Percentiles rank a stretch among this genome's conserved stretches.
phyloP scores from a whole-genome alignment of 1,140 invertebrate species.

The Lasioglossum albipes region DNA sequence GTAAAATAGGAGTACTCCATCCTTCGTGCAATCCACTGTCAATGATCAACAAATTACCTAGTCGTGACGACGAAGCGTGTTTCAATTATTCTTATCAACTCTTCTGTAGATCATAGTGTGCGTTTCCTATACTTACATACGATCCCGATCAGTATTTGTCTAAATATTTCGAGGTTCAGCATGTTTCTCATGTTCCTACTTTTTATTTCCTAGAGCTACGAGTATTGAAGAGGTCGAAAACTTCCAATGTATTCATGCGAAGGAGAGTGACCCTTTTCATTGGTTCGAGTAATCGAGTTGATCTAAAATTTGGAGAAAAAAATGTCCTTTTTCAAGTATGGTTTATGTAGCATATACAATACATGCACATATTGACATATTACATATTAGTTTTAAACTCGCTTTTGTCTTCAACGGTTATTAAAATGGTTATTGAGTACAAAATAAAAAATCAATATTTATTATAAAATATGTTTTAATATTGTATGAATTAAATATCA shows the following conservation, averaged over 20 bases:
- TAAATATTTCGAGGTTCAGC: slow-evolving; percentile 69
- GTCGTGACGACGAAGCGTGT: slow-evolving; percentile 1
- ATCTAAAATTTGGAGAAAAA: not conserved
- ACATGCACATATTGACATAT: too few relatives aligned
- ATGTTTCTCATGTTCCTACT: not conserved
- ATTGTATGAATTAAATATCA: too few relatives aligned
- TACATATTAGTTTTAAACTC: too few relatives aligned
- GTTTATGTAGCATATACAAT: too few relatives aligned
- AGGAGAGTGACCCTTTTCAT: not conserved
- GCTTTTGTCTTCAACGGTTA: too few relatives aligned
- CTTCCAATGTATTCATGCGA: not conserved
- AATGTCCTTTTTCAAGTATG: too few relatives aligned
- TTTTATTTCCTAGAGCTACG: not conserved
- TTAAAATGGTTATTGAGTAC: too few relatives aligned
- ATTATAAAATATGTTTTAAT: too few relatives aligned
- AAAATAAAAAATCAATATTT: too few relatives aligned
- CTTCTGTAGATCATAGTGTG: too few relatives aligned
- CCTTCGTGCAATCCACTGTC: slow-evolving; percentile 77
- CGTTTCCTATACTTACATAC: slow-evolving; percentile 72
- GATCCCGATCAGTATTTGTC: slow-evolving; percentile 72
- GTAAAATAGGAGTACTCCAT: slow-evolving; percentile 76
- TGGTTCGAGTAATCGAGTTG: not conserved
- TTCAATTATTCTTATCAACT: not conserved
- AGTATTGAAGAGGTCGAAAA: not conserved
- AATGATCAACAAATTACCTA: slow-evolving; percentile 76